Evolutionary conservation across 2,888 invertebrate genomes (phyloP).

Genomic region (Lasioglossum vierecki): DNA sequence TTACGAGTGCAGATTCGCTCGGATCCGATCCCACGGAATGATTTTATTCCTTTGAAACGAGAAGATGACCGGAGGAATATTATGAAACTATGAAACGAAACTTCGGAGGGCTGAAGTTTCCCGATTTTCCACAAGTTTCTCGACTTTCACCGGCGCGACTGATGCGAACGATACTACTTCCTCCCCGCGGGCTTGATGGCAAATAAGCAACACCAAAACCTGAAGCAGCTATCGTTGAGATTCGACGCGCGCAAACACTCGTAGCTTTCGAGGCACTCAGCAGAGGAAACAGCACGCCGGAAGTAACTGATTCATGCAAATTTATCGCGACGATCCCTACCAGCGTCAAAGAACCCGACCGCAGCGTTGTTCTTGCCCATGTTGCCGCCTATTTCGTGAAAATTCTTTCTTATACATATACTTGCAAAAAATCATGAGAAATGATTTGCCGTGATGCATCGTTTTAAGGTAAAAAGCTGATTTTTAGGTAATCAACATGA

Average conservation of each 20-base stretch:
- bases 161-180: constrained; percentile 16
- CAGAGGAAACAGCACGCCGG: constrained; percentile 57
- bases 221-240: constrained; percentile 51
- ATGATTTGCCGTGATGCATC: too few species aligned
- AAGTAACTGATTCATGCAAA: constrained; percentile 74
- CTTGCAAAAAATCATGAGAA: background rate
- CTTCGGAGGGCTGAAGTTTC: background rate
- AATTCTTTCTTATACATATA: background rate
- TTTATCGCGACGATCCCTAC: constrained; percentile 54
- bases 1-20: background rate
- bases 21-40: background rate
- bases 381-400: constrained; percentile 43
- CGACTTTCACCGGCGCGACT: background rate
- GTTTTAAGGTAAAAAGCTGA: too few species aligned
- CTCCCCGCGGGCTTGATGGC: constrained; percentile 11
- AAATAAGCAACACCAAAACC: constrained; percentile 39
- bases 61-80: background rate
- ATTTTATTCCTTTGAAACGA: background rate
- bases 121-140: constrained; percentile 17
- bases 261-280: constrained; percentile 47
- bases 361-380: constrained; percentile 39
- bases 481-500: too few species aligned
- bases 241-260: constrained; percentile 57
- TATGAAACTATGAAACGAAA: background rate
- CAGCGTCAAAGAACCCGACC: constrained; percentile 43